Evolutionary conservation across 92 coral and sea anemone species (phyloP), one percentile per base, ranked within the genome.

Genomic region (Diadumene lineata): DNA sequence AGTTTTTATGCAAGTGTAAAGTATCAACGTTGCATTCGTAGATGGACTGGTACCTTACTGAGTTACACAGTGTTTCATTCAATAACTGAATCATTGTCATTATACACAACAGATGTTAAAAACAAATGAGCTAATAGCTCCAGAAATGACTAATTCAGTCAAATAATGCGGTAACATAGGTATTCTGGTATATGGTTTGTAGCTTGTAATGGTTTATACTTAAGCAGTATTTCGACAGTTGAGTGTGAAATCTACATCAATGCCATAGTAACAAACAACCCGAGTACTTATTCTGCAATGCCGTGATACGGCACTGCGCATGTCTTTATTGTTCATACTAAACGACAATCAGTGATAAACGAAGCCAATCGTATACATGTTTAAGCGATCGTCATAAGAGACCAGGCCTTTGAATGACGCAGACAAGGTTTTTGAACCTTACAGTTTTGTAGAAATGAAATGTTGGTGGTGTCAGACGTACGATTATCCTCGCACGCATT

Each of bases 401-500:
- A 65, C 67, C 75, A 56, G 82, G 68, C 75, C 76, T 78, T 48
- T 56, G 55, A 25, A 68, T 78, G 82, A 78, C 82, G 82, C 69
- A 78, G 55, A 67, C 75, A 33, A 55, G 28, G 21, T 72, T 51
- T 16, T 31, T 24, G 32, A 34, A 46, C 33, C 66, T 31, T 26
- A n/a, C 34, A 7, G 50, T 34, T n/a, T 46, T 46, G 53, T 50
- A 18, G 22, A 43, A 60, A 32, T 56, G 62, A 62, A 28, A 62
- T 62, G 68, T 62, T 62, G 68, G 18, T 10, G 43, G 43, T n/a
- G 68, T 29, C 68, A 16, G 68, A 15, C 68, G 38, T 30, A 62
- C 68, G 31, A 29, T 11, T 10, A 28, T 6, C 64, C 64, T 18
- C 44, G 65, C 63, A 38, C 58, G 68, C 32, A 68, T 24, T 65